Percentiles rank a stretch among this genome's conserved stretches.
These are phyloP conservation scores for Andricus curvator DNA, from an alignment of 2,888 invertebrate genomes.

Conservation along the genomic window DNA sequence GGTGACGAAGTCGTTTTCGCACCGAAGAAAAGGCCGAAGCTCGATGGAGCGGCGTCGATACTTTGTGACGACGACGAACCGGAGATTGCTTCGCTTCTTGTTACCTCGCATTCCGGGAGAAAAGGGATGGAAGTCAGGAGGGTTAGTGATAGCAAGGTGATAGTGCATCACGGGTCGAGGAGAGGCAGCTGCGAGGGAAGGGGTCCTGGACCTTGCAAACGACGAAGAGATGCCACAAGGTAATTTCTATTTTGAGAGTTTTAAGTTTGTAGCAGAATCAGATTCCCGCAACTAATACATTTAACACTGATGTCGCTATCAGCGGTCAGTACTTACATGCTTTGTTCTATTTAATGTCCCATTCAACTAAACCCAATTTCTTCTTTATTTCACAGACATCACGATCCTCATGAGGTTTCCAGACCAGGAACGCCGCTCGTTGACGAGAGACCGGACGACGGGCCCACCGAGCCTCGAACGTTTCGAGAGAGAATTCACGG, in stretches of 20 bases:
- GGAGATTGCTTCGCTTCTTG: constrained; percentile 74
- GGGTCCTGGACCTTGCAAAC: constrained; percentile 73
- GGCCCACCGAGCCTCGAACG: constrained; percentile 88
- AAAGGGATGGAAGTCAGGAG: constrained; percentile 75
- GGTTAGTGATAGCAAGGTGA: constrained; percentile 74
- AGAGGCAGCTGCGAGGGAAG: constrained; percentile 74
- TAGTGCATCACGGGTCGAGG: constrained; percentile 70
- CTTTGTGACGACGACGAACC: constrained; percentile 75
- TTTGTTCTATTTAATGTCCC: background rate
- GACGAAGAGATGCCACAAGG: constrained; percentile 73
- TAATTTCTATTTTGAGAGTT: constrained; percentile 45
- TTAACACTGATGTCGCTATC: too few species aligned
- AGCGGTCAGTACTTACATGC: too few species aligned
- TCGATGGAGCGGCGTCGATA: constrained; percentile 79
- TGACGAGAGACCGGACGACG: constrained; percentile 88
- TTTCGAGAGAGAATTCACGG: constrained; percentile 82
- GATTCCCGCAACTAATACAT: too few species aligned
- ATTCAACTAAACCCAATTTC: background rate
- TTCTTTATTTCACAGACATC: constrained; percentile 70
- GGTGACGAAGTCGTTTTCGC: constrained; percentile 83
- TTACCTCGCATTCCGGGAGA: constrained; percentile 74
- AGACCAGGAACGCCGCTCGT: constrained; percentile 92
- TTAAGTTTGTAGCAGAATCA: background rate
- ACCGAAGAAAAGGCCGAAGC: constrained; percentile 84
- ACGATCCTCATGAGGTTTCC: constrained; percentile 83